Evolutionary conservation across 2,797 vertebrate genomes (phyloP).

Genomic region (Philypnodon macrostomus): DNA sequence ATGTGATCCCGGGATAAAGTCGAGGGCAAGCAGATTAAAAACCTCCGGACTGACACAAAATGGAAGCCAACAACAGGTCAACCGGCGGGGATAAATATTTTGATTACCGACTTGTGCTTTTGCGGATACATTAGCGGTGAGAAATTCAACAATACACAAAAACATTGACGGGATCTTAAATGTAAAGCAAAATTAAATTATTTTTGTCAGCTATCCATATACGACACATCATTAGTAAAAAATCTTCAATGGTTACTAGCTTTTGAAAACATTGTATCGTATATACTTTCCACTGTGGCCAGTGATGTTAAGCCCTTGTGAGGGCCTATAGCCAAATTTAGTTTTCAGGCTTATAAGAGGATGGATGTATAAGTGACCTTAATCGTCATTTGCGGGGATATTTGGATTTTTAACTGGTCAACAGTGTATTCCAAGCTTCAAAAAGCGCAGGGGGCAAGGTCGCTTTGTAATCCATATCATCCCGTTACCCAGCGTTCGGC

Average conservation of each 20-base stretch:
- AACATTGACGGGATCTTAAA: no score
- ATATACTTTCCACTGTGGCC: no score
- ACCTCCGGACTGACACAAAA: constrained; percentile 64
- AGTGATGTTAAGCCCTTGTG: no score
- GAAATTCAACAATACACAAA: not conserved
- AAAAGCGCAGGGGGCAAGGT: constrained; percentile 62
- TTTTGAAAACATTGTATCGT: no score
- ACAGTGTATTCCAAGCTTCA: constrained; percentile 56
- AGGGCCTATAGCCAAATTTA: not conserved
- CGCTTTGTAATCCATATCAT: constrained; percentile 75
- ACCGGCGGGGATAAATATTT: constrained; percentile 10
- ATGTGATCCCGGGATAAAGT: constrained; percentile 72
- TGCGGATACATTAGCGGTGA: no score
- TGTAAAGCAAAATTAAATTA: no score
- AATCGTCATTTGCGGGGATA: constrained; percentile 72
- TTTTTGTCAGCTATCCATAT: no score
- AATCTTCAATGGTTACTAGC: no score
- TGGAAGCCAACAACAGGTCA: constrained; percentile 69
- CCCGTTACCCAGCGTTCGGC: constrained; percentile 52
- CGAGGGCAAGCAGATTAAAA: constrained; percentile 62
- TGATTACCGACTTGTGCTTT: no score
- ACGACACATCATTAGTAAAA: no score
- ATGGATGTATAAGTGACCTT: constrained; percentile 71
- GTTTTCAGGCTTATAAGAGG: constrained; percentile 45
- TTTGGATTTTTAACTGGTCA: constrained; percentile 69